Conservation (phyloP, 2,888 invertebrate species). For the Rhaphigaster nebulosa region DNA sequence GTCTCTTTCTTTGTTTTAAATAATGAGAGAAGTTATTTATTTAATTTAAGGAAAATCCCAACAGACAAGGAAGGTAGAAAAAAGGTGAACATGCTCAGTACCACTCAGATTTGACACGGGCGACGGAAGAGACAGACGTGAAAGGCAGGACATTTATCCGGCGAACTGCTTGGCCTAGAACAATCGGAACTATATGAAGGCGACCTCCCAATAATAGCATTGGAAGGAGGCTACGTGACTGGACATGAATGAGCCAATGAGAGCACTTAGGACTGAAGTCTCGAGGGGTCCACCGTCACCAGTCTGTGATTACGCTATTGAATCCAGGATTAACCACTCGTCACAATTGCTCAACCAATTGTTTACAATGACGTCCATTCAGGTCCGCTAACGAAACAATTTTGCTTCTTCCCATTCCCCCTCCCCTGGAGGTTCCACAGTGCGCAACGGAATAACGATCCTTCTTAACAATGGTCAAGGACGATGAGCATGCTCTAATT, state of each 20-base stretch:
- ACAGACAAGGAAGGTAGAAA: too few species aligned
- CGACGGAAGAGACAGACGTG: background rate
- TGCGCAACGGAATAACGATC: background rate
- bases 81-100: background rate
- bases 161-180: background rate
- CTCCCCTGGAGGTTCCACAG: background rate
- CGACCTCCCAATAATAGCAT: conserved; percentile 2
- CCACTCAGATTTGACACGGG: background rate
- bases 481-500: background rate
- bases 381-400: conserved; percentile 26
- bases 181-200: conserved; percentile 12
- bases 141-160: background rate
- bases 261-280: background rate
- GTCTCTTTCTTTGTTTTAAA: too few species aligned
- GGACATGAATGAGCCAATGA: conserved; percentile 22
- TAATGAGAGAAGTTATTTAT: too few species aligned
- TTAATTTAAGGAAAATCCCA: too few species aligned
- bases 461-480: conserved; percentile 4
- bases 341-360: conserved; percentile 27
- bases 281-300: background rate
- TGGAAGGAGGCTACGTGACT: conserved; percentile 3
- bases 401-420: background rate
- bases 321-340: conserved; percentile 33
- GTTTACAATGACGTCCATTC: conserved; percentile 27
- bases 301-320: conserved; percentile 10